These are phyloP conservation scores for Esox masquinongy DNA, from an alignment of 2,797 vertebrate genomes.

Conservation along the genomic window DNA sequence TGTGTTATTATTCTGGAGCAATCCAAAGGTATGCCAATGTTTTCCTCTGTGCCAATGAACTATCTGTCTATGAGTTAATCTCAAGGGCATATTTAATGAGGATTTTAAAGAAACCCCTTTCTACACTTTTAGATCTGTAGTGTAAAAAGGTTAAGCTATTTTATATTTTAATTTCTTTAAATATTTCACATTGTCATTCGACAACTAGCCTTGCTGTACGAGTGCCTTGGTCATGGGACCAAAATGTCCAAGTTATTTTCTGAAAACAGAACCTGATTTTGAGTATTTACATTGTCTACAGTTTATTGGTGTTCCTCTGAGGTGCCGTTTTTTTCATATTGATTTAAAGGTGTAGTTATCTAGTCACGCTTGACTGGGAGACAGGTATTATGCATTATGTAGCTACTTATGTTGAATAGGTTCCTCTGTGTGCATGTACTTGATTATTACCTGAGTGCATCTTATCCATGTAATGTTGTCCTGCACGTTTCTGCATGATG, in stretches of 20 bases:
- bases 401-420: not conserved
- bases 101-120: not conserved
- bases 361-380: slow-evolving; percentile 30
- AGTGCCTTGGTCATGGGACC: slow-evolving; percentile 68
- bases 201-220: slow-evolving; percentile 30
- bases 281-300: slow-evolving; percentile 9
- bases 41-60: slow-evolving; percentile 48
- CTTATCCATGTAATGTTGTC: not conserved
- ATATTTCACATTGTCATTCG: not conserved
- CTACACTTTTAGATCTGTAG: not conserved
- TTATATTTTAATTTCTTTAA: slow-evolving; percentile 5
- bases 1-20: slow-evolving; percentile 50
- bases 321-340: slow-evolving; percentile 31
- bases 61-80: slow-evolving; percentile 24
- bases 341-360: slow-evolving; percentile 21
- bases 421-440: slow-evolving; percentile 15
- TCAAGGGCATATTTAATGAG: slow-evolving; percentile 11
- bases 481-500: not conserved
- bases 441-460: not conserved
- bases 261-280: slow-evolving; percentile 23
- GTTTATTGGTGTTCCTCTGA: slow-evolving; percentile 38
- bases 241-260: slow-evolving; percentile 14
- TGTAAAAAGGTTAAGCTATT: slow-evolving; percentile 18
- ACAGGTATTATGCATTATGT: slow-evolving; percentile 24
- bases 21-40: slow-evolving; percentile 44